Conservation (phyloP, 2,113 vertebrate genomes). For the Falco punctatus region DNA sequence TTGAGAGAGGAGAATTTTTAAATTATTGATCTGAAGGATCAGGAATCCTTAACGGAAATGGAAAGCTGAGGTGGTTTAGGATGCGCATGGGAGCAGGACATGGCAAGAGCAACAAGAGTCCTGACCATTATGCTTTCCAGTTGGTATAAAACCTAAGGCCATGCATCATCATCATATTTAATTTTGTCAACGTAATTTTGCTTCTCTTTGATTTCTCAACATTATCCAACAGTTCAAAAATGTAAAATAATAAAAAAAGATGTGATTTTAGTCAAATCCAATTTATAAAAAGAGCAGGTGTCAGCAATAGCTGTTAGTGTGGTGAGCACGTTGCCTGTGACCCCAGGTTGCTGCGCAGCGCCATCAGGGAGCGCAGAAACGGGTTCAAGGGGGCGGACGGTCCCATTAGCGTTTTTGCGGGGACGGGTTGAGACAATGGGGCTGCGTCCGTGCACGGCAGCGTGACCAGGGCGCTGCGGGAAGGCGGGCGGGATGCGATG, state of each 20-base stretch:
- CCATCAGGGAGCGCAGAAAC: accelerated
- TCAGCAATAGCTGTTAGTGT: accelerated
- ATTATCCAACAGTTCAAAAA: neutral
- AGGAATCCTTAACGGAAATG: neutral
- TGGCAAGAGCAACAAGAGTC: neutral
- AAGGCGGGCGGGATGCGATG: neutral
- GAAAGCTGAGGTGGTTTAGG: neutral
- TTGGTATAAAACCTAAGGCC: neutral
- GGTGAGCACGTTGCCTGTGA: accelerated
- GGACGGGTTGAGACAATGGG: neutral
- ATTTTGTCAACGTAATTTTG: neutral
- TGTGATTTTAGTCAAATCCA: neutral
- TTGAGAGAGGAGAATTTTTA: neutral
- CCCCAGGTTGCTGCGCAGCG: neutral
- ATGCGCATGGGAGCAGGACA: neutral
- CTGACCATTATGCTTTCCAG: neutral
- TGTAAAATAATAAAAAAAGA: neutral
- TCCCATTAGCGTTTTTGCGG: neutral
- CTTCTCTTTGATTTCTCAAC: neutral
- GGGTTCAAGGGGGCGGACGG: neutral
- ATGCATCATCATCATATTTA: neutral
- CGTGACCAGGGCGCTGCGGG: accelerated
- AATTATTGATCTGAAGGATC: neutral
- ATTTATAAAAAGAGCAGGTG: neutral
- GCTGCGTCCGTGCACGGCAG: neutral